Conservation (phyloP, 2,113 vertebrate genomes). For the Nothobranchius kuhntae region DNA sequence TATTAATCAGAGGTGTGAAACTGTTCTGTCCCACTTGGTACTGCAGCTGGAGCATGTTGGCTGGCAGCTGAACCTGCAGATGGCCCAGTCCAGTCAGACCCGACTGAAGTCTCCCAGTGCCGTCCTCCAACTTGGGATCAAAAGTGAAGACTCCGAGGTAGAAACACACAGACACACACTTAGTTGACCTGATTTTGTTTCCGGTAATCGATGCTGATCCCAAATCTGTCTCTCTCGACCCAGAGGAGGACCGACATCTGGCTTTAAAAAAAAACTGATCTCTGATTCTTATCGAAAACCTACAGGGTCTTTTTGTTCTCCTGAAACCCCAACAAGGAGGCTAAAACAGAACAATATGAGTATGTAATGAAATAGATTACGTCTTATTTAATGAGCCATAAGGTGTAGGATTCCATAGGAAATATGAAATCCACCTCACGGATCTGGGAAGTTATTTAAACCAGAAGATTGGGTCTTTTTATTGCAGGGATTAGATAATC, state of each 20-base stretch:
- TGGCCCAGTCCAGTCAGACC: constrained; percentile 89
- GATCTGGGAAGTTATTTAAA: too few species aligned
- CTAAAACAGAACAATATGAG: constrained; percentile 30
- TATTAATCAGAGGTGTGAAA: constrained; percentile 5
- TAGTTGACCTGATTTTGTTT: constrained; percentile 2
- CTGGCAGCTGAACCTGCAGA: constrained; percentile 96
- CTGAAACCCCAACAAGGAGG: constrained; percentile 19
- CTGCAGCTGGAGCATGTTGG: constrained; percentile 90
- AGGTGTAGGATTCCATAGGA: too few species aligned
- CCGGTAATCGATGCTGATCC: constrained; percentile 63
- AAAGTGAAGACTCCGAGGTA: constrained; percentile 89
- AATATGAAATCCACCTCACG: too few species aligned
- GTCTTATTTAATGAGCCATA: too few species aligned
- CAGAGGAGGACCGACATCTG: constrained; percentile 56
- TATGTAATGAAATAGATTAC: too few species aligned
- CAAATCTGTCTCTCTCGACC: constrained; percentile 49
- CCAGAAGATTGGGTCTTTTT: too few species aligned
- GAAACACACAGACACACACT: background rate
- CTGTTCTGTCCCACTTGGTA: constrained; percentile 7
- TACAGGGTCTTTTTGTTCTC: constrained; percentile 44
- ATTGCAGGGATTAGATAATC: too few species aligned
- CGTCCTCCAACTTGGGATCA: constrained; percentile 88
- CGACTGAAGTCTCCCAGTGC: constrained; percentile 89
- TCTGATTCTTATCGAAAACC: constrained; percentile 65
- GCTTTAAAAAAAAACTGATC: constrained; percentile 52